Evolutionary conservation across 2,797 vertebrate genomes (phyloP).

Genomic region (Gadopsis marmoratus): DNA sequence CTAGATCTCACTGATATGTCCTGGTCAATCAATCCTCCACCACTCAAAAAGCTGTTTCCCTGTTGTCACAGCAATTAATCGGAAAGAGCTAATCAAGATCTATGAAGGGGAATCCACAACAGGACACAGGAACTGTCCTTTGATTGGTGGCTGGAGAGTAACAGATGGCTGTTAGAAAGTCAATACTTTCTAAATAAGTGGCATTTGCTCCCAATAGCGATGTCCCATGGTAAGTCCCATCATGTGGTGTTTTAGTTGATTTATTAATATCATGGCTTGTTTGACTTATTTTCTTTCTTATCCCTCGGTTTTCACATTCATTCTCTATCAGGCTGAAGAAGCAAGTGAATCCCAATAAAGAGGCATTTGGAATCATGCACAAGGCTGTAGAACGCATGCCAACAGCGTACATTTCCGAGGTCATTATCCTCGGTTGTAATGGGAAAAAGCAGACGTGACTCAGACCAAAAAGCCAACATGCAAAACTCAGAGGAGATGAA

Average conservation of each 20-base stretch:
- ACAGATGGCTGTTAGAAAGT: constrained; percentile 63
- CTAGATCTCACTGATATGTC: constrained; percentile 33
- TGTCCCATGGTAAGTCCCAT: constrained; percentile 35
- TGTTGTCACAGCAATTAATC: constrained; percentile 65
- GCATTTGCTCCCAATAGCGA: constrained; percentile 58
- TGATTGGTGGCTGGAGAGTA: constrained; percentile 64
- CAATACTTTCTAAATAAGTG: constrained; percentile 75
- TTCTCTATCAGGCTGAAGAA: constrained; percentile 5
- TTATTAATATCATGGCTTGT: neutral
- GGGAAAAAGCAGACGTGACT: constrained; percentile 23
- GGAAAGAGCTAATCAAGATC: constrained; percentile 73
- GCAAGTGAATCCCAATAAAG: neutral
- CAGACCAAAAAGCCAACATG: constrained; percentile 28
- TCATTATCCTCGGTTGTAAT: constrained; percentile 32
- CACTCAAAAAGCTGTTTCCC: constrained; percentile 20
- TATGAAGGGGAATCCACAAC: constrained; percentile 59
- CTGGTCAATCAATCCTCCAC: constrained; percentile 34
- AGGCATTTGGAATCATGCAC: neutral
- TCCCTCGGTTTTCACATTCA: neutral
- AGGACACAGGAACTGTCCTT: constrained; percentile 35
- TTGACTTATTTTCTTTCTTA: neutral
- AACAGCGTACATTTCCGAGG: constrained; percentile 4
- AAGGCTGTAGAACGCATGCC: neutral
- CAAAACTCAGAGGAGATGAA: constrained; percentile 49
- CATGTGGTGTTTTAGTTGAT: constrained; percentile 42